Conservation (phyloP, 2,888 invertebrate species). For the Drosophila borealis region DNA sequence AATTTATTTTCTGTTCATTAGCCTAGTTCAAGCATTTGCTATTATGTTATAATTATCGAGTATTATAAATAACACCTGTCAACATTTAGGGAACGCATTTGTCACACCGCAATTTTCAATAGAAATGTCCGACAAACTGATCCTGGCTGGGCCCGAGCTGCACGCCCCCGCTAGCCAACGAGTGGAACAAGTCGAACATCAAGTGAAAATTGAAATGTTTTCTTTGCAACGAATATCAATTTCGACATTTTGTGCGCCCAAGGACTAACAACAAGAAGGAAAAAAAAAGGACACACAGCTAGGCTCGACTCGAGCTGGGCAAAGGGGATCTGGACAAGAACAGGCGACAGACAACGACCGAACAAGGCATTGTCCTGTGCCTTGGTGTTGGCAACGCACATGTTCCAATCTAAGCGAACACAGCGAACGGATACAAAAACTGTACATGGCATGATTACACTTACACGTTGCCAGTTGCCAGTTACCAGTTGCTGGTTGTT, state of each 20-base stretch:
- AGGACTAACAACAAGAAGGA: constrained; percentile 26
- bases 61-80: constrained; percentile 59
- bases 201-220: constrained; percentile 79
- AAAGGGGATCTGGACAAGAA: constrained; percentile 12
- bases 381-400: constrained; percentile 76
- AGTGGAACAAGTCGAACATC: constrained; percentile 49
- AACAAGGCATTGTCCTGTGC: constrained; percentile 52
- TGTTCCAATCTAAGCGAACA: constrained; percentile 74
- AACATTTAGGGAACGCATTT: constrained; percentile 36
- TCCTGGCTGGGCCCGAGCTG: constrained; percentile 3
- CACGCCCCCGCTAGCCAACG: constrained; percentile 46
- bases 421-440: constrained; percentile 64
- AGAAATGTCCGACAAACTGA: constrained; percentile 34
- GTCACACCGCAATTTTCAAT: constrained; percentile 26
- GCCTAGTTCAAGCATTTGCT: not conserved
- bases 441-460: constrained; percentile 77
- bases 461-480: constrained; percentile 43
- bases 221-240: constrained; percentile 71
- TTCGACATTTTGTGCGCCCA: constrained; percentile 63
- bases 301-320: constrained; percentile 26
- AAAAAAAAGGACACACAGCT: constrained; percentile 47
- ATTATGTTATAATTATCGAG: constrained; percentile 7
- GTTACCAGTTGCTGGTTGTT: constrained; percentile 19
- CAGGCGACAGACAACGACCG: constrained; percentile 17
- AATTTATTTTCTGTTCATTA: not conserved